These are phyloP conservation scores for Anolis carolinensis DNA, from an alignment of 2,113 vertebrate genomes.

Conservation along the genomic window DNA sequence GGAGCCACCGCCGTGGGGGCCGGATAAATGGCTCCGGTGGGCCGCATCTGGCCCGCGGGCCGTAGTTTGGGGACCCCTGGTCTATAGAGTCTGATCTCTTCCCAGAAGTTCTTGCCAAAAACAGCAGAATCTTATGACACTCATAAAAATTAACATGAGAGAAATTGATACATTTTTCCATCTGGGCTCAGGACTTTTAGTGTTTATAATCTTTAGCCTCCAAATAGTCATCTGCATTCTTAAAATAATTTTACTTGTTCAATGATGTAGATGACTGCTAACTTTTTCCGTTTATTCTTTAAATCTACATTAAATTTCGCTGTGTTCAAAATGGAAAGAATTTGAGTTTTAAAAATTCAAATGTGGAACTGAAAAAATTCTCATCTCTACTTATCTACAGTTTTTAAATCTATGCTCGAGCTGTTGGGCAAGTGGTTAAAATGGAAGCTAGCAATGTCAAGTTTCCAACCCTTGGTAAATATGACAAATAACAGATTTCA, in stretches of 20 bases:
- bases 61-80: too few relatives aligned
- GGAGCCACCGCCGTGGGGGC: too few relatives aligned
- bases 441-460: neutral
- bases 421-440: neutral
- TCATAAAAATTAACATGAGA: neutral
- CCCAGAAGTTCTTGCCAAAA: neutral
- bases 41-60: too few relatives aligned
- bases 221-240: neutral
- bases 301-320: neutral
- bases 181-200: neutral
- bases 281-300: neutral
- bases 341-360: neutral
- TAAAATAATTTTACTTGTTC: neutral
- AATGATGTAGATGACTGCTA: neutral
- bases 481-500: neutral
- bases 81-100: neutral
- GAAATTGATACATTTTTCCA: neutral
- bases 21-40: too few relatives aligned
- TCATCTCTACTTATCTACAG: too few relatives aligned
- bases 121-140: neutral
- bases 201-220: too few relatives aligned
- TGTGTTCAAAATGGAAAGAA: neutral
- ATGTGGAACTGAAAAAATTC: neutral
- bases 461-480: neutral
- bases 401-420: too few relatives aligned